phyloP scores from a whole-genome alignment of 2,797 vertebrate genomes.

The Emys orbicularis region DNA sequence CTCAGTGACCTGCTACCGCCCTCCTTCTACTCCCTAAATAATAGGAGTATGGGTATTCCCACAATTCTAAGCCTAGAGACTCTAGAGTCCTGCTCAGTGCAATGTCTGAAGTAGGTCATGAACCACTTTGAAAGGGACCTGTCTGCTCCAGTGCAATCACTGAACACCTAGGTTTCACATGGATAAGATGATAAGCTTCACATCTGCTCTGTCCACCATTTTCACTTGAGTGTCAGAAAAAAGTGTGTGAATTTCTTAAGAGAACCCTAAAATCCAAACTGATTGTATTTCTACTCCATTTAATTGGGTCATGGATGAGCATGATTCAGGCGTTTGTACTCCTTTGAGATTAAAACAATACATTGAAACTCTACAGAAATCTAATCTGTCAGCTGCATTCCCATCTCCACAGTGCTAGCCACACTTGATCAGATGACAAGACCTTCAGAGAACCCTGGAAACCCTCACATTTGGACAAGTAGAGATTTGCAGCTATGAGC shows the following conservation, averaged over 20 bases:
- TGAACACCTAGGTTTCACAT: background rate
- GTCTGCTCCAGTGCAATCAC: background rate
- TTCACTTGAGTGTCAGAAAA: background rate
- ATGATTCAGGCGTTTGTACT: background rate
- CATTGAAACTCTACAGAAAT: background rate
- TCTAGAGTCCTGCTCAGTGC: background rate
- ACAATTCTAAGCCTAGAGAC: background rate
- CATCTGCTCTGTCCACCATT: rapidly evolving
- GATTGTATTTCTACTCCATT: background rate
- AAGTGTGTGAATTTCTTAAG: background rate
- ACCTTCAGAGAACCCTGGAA: background rate
- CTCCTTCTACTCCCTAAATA: background rate
- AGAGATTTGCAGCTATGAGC: background rate
- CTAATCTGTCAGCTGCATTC: background rate
- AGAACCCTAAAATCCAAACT: background rate
- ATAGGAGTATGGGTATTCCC: background rate
- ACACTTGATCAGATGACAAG: background rate
- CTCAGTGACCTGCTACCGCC: background rate
- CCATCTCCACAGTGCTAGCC: background rate
- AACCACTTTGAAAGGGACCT: background rate
- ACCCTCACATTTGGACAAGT: background rate
- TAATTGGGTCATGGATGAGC: background rate
- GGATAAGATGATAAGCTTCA: background rate
- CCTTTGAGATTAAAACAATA: background rate
- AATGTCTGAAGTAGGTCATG: background rate